Evolutionary conservation across 2,888 invertebrate genomes (phyloP).

Genomic region (Trichopria drosophilae): DNA sequence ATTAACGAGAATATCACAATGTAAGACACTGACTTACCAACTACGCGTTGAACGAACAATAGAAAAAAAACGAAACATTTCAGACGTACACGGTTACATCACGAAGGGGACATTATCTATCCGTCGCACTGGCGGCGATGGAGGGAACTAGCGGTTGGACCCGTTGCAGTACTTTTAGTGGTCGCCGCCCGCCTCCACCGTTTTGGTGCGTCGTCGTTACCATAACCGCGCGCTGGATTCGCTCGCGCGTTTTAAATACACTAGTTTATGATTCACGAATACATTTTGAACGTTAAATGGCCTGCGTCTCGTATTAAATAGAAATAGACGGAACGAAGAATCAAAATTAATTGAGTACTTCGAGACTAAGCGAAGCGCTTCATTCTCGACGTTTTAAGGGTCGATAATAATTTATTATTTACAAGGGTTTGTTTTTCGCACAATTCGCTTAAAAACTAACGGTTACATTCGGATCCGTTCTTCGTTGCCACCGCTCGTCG

Average conservation of each 20-base stretch:
- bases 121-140: slow-evolving; percentile 34
- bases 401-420: slow-evolving; percentile 51
- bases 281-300: slow-evolving; percentile 37
- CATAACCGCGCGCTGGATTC: no score
- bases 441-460: slow-evolving; percentile 46
- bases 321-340: slow-evolving; percentile 21
- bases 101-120: slow-evolving; percentile 30
- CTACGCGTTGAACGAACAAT: slow-evolving; percentile 38
- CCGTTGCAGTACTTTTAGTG: no score
- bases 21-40: slow-evolving; percentile 47
- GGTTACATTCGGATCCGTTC: slow-evolving; percentile 30
- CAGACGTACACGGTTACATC: slow-evolving; percentile 33
- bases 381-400: slow-evolving; percentile 36
- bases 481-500: no score
- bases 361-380: slow-evolving; percentile 35
- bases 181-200: no score
- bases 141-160: no score
- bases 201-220: no score
- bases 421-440: slow-evolving; percentile 46
- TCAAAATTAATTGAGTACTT: slow-evolving; percentile 33
- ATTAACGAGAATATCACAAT: slow-evolving; percentile 51
- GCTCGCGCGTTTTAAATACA: slow-evolving; percentile 30
- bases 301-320: slow-evolving; percentile 32
- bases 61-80: slow-evolving; percentile 34
- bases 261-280: slow-evolving; percentile 33